Conservation (phyloP, 2,797 vertebrate genomes). For the Onychomys leucogaster region DNA sequence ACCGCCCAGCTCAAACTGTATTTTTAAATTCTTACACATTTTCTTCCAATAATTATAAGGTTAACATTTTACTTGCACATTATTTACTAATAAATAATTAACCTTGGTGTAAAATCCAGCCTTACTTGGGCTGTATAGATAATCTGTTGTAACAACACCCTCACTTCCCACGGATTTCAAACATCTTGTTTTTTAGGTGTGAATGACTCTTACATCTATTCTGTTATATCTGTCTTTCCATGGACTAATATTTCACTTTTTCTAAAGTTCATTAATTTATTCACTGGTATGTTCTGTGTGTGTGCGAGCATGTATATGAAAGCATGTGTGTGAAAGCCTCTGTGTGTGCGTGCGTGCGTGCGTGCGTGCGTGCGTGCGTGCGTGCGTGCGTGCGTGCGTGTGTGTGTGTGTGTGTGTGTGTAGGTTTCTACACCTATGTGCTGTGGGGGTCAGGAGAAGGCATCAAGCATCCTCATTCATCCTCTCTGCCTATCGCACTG, state of each 20-base stretch:
- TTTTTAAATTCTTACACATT: neutral
- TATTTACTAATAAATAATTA: neutral
- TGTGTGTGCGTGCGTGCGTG: neutral
- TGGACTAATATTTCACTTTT: neutral
- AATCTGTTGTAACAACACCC: neutral
- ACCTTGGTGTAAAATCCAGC: neutral
- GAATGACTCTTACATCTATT: neutral
- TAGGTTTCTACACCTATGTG: neutral
- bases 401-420: neutral
- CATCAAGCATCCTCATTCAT: neutral
- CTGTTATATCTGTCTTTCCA: neutral
- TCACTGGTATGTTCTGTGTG: neutral
- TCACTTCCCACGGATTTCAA: neutral
- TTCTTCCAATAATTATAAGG: neutral
- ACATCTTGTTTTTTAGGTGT: neutral
- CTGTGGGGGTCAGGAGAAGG: neutral
- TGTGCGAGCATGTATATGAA: neutral
- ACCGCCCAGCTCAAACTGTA: neutral
- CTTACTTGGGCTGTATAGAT: neutral
- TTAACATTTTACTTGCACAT: neutral
- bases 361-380: neutral
- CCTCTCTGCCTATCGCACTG: neutral
- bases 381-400: neutral
- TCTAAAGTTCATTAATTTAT: neutral
- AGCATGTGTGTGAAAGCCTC: neutral